Percentiles rank a stretch among this genome's conserved stretches.
These are phyloP conservation scores for Bombus superbus DNA, from an alignment of 1,140 invertebrate genomes.

Conservation along the genomic window DNA sequence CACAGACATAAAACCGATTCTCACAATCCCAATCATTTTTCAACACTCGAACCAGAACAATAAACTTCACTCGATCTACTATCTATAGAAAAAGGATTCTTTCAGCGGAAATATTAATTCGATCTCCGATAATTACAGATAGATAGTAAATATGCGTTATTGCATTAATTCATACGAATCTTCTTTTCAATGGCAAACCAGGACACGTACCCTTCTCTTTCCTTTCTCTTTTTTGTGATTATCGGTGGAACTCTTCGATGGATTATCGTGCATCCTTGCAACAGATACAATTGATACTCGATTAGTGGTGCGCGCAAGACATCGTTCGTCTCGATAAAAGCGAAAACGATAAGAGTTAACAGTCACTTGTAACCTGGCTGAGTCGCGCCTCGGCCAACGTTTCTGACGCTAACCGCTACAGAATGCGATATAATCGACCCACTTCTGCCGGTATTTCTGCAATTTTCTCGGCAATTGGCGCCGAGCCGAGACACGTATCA, in stretches of 20 bases:
- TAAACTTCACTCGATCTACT: background rate
- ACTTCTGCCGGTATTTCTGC: slow-evolving; percentile 61
- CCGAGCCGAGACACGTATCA: slow-evolving; percentile 29
- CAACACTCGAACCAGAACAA: background rate
- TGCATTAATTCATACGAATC: background rate
- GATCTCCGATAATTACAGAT: background rate
- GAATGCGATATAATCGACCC: slow-evolving; percentile 62
- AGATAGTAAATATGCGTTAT: background rate
- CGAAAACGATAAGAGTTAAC: slow-evolving; percentile 27
- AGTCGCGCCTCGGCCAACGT: slow-evolving; percentile 15
- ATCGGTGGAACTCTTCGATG: background rate
- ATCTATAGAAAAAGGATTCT: background rate
- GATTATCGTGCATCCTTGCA: no score
- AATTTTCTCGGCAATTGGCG: slow-evolving; percentile 60
- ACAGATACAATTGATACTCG: background rate
- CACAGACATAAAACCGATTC: background rate
- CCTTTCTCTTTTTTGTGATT: background rate
- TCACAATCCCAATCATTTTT: background rate
- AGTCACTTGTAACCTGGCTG: slow-evolving; percentile 8
- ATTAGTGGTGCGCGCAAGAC: no score
- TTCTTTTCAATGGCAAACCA: background rate
- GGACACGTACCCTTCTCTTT: no score
- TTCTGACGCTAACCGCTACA: slow-evolving; percentile 17
- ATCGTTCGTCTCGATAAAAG: slow-evolving; percentile 7
- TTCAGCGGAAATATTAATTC: background rate